Evolutionary conservation across 2,113 vertebrate genomes (phyloP).

Genomic region (Ochotona curzoniae): DNA sequence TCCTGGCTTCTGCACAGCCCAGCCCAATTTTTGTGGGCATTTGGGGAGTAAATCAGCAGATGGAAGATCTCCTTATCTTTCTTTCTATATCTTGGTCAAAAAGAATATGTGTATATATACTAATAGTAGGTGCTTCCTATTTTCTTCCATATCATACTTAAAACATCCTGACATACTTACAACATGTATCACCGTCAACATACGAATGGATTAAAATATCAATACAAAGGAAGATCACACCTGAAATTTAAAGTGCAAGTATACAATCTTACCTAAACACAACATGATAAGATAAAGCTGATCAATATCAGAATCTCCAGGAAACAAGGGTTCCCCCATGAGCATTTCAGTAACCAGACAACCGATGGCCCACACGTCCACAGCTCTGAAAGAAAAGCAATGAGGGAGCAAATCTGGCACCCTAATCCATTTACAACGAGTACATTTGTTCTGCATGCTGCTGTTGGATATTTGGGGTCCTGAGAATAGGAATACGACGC

Average conservation of each 20-base stretch:
- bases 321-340: conserved; percentile 92
- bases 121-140: not conserved
- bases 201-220: conserved; percentile 33
- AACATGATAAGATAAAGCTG: conserved; percentile 93
- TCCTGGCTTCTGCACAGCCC: no score
- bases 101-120: not conserved
- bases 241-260: conserved; percentile 19
- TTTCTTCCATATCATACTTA: not conserved
- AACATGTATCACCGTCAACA: not conserved
- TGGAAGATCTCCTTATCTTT: no score
- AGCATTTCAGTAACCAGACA: conserved; percentile 93
- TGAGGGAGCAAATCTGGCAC: not conserved
- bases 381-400: conserved; percentile 86
- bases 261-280: conserved; percentile 88
- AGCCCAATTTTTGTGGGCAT: no score
- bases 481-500: not conserved
- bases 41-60: no score
- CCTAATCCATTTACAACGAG: rapidly evolving
- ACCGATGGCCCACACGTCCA: conserved; percentile 95
- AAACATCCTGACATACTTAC: no score
- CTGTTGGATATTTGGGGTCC: not conserved
- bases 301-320: conserved; percentile 95
- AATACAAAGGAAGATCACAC: not conserved
- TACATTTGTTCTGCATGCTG: not conserved
- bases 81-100: no score